Evolutionary conservation across 2,113 vertebrate species (phyloP).

Genomic region (Alexandromys fortis): DNA sequence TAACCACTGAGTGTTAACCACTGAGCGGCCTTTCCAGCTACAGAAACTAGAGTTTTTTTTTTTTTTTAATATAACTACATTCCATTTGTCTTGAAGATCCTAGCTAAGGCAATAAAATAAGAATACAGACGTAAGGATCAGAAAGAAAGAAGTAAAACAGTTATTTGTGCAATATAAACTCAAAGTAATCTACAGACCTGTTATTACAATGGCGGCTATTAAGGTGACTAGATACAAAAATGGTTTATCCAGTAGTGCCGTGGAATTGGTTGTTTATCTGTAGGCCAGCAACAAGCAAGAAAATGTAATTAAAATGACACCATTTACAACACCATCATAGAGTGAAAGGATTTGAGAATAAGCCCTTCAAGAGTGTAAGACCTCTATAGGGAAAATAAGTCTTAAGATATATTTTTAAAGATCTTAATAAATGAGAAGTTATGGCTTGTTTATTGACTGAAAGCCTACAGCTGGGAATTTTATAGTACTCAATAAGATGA

Average conservation of each 20-base stretch:
- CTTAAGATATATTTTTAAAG: conserved; percentile 23
- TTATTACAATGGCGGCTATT: background rate
- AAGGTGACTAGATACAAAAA: background rate
- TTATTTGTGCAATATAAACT: background rate
- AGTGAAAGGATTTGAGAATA: conserved; percentile 28
- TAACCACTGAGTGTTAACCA: background rate
- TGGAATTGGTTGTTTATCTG: background rate
- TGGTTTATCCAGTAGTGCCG: background rate
- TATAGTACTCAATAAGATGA: background rate
- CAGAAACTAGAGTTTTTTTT: background rate
- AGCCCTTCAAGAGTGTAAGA: background rate
- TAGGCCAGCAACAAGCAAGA: background rate
- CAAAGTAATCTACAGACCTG: background rate
- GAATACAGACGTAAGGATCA: background rate
- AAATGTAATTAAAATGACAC: conserved; percentile 30
- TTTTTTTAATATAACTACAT: background rate
- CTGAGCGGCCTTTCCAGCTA: background rate
- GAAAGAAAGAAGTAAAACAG: conserved; percentile 6
- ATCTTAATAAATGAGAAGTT: conserved; percentile 40
- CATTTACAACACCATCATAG: background rate
- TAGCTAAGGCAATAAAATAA: conserved; percentile 9
- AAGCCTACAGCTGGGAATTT: conserved; percentile 11
- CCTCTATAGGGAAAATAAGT: background rate
- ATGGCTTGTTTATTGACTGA: conserved; percentile 14
- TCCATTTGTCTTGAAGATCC: background rate